Conservation (phyloP, 2,888 invertebrate genomes). For the Melikaiella ostensackeni region DNA sequence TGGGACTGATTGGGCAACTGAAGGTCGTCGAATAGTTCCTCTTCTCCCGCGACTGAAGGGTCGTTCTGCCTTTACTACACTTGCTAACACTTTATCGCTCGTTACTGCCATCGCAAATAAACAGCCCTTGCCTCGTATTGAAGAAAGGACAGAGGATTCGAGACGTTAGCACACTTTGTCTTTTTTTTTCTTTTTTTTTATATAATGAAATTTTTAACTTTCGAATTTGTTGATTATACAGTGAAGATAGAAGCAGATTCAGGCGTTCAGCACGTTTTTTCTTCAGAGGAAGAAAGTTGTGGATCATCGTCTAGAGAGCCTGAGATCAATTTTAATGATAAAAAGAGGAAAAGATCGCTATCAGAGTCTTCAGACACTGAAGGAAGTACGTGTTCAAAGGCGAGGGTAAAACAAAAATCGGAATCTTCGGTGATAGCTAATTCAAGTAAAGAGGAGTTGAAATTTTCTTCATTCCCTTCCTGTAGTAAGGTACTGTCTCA, state of each 20-base stretch:
- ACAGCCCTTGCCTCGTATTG: constrained; percentile 78
- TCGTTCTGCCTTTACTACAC: constrained; percentile 89
- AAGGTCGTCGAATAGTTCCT: constrained; percentile 91
- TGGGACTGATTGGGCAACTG: constrained; percentile 88
- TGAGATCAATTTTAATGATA: constrained; percentile 42
- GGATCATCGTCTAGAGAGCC: constrained; percentile 38
- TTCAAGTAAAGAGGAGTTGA: constrained; percentile 4
- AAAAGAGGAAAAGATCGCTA: constrained; percentile 48
- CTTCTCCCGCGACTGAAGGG: constrained; percentile 90
- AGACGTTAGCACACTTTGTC: constrained; percentile 55
- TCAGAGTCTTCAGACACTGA: constrained; percentile 42
- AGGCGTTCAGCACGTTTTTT: constrained; percentile 40
- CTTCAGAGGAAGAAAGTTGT: constrained; percentile 41
- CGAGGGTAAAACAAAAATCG: constrained; percentile 1
- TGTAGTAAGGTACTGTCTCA: constrained; percentile 8
- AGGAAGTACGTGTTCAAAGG: constrained; percentile 14
- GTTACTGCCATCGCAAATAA: constrained; percentile 83
- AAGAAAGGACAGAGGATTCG: constrained; percentile 74
- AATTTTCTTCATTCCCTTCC: constrained; percentile 13
- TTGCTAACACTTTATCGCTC: constrained; percentile 89
- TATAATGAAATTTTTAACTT: neutral
- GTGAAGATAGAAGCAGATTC: constrained; percentile 38
- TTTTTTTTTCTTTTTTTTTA: neutral
- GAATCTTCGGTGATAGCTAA: constrained; percentile 5
- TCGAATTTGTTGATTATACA: neutral